These are phyloP conservation scores for Decapterus maruadsi DNA, from an alignment of 2,797 vertebrate species.

Conservation along the genomic window DNA sequence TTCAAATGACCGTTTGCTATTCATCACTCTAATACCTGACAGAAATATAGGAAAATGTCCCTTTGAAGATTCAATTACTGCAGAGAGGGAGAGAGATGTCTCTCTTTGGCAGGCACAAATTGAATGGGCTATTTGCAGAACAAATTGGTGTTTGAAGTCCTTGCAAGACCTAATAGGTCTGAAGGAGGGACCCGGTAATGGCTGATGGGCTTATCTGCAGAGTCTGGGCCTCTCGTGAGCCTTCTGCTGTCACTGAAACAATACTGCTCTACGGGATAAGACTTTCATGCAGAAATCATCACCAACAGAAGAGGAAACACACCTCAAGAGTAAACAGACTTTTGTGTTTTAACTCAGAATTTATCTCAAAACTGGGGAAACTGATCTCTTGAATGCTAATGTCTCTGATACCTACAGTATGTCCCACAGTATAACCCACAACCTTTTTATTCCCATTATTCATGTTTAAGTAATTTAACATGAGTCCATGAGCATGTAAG, in stretches of 20 bases:
- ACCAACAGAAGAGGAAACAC: slow-evolving; percentile 44
- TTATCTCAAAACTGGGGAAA: slow-evolving; percentile 10
- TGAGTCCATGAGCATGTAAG: neutral
- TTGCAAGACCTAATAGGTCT: slow-evolving; percentile 86
- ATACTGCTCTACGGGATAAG: slow-evolving; percentile 45
- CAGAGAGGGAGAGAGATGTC: slow-evolving; percentile 82
- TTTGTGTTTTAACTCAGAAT: slow-evolving; percentile 34
- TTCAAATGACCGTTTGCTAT: slow-evolving; percentile 83
- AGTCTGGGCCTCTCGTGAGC: slow-evolving; percentile 63
- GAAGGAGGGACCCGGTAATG: slow-evolving; percentile 81
- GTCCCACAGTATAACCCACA: neutral
- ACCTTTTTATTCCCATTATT: no score
- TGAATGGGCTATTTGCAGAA: slow-evolving; percentile 89
- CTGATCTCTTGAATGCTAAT: neutral
- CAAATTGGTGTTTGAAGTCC: slow-evolving; percentile 89
- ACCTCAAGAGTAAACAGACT: slow-evolving; percentile 44
- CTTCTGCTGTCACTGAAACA: slow-evolving; percentile 59
- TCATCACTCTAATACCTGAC: slow-evolving; percentile 83
- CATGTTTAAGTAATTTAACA: neutral
- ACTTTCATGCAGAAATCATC: slow-evolving; percentile 57
- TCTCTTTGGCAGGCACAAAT: slow-evolving; percentile 80
- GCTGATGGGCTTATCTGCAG: slow-evolving; percentile 81
- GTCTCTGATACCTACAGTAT: neutral
- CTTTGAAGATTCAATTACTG: slow-evolving; percentile 91
- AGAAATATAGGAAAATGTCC: slow-evolving; percentile 84